Percentiles rank a stretch among this genome's conserved stretches.
These are phyloP conservation scores for Liopterus haemorrhoidalis DNA, from an alignment of 2,888 invertebrate species.

Conservation along the genomic window DNA sequence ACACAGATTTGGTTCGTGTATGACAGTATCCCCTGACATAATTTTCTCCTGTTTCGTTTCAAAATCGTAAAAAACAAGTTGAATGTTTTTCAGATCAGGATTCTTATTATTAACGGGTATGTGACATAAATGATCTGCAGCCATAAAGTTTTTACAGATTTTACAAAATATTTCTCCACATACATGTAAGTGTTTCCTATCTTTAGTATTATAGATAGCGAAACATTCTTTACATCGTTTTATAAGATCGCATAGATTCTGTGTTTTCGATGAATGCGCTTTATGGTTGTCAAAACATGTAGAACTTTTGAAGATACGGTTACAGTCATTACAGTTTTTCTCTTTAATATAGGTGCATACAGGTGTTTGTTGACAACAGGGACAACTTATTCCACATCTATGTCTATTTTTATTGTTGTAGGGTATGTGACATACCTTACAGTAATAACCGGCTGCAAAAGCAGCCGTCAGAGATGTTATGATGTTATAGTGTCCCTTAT, in stretches of 20 bases:
- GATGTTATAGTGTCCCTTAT: no score
- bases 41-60: slow-evolving; percentile 22
- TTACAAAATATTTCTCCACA: slow-evolving; percentile 8
- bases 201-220: neutral
- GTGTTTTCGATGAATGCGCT: no score
- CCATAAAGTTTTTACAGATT: slow-evolving; percentile 2
- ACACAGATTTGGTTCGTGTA: slow-evolving; percentile 25
- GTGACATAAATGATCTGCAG: slow-evolving; percentile 2
- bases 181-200: neutral
- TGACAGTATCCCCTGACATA: neutral
- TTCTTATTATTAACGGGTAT: neutral
- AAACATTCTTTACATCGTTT: slow-evolving; percentile 4
- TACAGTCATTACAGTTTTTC: no score
- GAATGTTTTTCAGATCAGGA: slow-evolving; percentile 12
- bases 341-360: no score
- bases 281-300: no score
- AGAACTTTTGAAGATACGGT: no score
- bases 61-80: slow-evolving; percentile 27
- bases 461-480: no score
- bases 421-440: no score
- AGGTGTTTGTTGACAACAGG: no score
- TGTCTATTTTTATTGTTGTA: no score
- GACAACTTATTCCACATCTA: no score
- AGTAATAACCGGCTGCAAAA: no score
- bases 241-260: slow-evolving; percentile 6